Base-by-base conservation (phyloP, 2,113 vertebrate genomes). In the Paradisaea rubra region DNA sequence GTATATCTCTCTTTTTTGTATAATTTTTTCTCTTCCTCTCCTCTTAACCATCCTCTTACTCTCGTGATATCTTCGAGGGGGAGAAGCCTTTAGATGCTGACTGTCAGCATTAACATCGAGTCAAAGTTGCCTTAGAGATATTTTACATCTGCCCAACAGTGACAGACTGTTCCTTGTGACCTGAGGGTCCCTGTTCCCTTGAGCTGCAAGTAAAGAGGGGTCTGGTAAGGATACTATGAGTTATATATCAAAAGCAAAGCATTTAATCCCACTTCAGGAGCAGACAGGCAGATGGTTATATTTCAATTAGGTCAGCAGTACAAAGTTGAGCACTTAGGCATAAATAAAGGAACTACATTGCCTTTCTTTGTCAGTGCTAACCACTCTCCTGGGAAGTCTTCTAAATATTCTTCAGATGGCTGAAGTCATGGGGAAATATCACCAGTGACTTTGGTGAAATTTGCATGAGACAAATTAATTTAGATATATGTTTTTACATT, bases 21-120 rank as follows among this genome's bases (percentile, higher is more conserved):
- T 42, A 1, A 41, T 86, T 90, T 65, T 54, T 35, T 30, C 12
- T 25, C 22, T 57, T 89, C 11, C 17, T 52, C 56, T 78, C 44
- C 20, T 82, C 41, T 30, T 42, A 57, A 49, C 2, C 6, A 7
- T 44, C 5, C 13, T 60, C 15, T 71, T 57, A 33, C 17, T 81
- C n/a, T 52, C 56, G 11, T 37, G 9, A 15, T 56, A 35, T 7
- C 31, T 68, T 33, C 53, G 30, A 89, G 7, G 9, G 27, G 65
- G 13, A 65, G 12, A 5, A 71, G 4, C 21, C 15, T 87, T 24
- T 30, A 44, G 33, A 56, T n/a, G 16, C 22, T 63, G n/a, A 68
- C 15, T 50, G 9, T 45, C 28, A 23, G 15, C 10, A 81, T 45
- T 39, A 49, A 24, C 60, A 45, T 5, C 0, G 1, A 27, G 10